These are phyloP conservation scores for Malthinus seriepunctatus DNA, from an alignment of 2,888 invertebrate genomes.

Conservation along the genomic window DNA sequence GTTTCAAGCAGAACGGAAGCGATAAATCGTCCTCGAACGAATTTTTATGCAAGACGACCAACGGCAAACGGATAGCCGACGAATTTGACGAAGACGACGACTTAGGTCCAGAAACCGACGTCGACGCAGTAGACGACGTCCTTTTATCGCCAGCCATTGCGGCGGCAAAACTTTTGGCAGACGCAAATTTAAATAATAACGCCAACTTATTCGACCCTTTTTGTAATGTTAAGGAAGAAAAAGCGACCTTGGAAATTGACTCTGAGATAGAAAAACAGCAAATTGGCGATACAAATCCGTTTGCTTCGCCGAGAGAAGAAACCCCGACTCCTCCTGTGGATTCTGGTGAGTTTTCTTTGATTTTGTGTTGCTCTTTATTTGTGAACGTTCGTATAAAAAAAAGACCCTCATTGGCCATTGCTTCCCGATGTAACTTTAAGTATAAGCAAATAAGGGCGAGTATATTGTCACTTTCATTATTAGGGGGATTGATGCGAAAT, in stretches of 20 bases:
- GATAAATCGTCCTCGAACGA: constrained; percentile 32
- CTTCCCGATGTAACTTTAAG: no score
- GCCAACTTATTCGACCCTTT: constrained; percentile 45
- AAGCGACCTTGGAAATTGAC: constrained; percentile 42
- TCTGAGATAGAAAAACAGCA: constrained; percentile 43
- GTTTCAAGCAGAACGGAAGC: constrained; percentile 45
- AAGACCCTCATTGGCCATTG: no score
- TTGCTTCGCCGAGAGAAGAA: constrained; percentile 52
- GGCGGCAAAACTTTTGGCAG: constrained; percentile 46
- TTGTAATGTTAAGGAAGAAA: constrained; percentile 41
- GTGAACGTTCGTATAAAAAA: background rate
- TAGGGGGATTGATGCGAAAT: no score
- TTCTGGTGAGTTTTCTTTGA: constrained; percentile 54
- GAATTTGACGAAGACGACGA: constrained; percentile 65
- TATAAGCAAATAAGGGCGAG: no score
- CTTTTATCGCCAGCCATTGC: constrained; percentile 46
- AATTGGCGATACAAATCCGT: constrained; percentile 40
- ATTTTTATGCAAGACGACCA: constrained; percentile 33
- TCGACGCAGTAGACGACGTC: constrained; percentile 66
- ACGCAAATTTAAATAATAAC: constrained; percentile 45
- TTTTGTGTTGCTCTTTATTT: background rate
- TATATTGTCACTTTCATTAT: no score
- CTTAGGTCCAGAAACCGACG: constrained; percentile 77
- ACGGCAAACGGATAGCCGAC: constrained; percentile 47
- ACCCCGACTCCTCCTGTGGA: constrained; percentile 65